Evolutionary conservation across 2,888 invertebrate genomes (phyloP), one percentile per base, ranked within the genome.

Genomic region (Notodromas monacha): DNA sequence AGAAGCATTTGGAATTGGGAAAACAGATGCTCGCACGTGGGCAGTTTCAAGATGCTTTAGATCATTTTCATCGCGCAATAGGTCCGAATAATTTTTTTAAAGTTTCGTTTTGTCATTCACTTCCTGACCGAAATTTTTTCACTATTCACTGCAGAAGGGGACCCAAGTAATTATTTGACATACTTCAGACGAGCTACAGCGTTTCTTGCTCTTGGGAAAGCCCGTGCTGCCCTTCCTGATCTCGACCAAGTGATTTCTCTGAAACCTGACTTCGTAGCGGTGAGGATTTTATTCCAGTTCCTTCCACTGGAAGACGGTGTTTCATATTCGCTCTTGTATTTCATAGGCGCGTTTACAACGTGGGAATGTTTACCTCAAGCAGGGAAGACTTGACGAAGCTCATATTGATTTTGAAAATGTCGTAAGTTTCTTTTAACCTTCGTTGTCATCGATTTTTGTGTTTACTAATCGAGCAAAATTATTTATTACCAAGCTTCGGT

Each of bases 41-140:
- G 16, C 84, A 92, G 49, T 61, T 89, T 37, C 68, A 76, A 29
- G 92, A 96, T 55, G 92, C 96, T 6, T 53, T 99, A 30, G 72
- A 77, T 35, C 89, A 96, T 49, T 96, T 84, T 53, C 89, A 96
- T 57, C 74, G 79, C 36, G 96, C 92, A 40, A 77, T 96, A 41
- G 86, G 76, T 74, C 47, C 58, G 66, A 21, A n/a, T n/a, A 21
- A n/a, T 21, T 21, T n/a, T 10, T 8, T 21, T 21, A 21, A 10
- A 10, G 8, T 21, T 8, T 21, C 8, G n/a, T n/a, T 21, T 21
- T 10, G 8, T 12, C 8, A n/a, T 6, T 12, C 8, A 28, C 12
- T 29, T 8, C 15, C 10, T 30, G 8, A 26, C 12, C 26, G n/a
- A 33, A n/a, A 28, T 10, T 28, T 26, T 28, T 31, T 12, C 26